Percentiles rank a stretch among this genome's conserved stretches.
These are phyloP conservation scores for Anser cygnoides DNA, from an alignment of 2,113 vertebrate species.

Conservation along the genomic window DNA sequence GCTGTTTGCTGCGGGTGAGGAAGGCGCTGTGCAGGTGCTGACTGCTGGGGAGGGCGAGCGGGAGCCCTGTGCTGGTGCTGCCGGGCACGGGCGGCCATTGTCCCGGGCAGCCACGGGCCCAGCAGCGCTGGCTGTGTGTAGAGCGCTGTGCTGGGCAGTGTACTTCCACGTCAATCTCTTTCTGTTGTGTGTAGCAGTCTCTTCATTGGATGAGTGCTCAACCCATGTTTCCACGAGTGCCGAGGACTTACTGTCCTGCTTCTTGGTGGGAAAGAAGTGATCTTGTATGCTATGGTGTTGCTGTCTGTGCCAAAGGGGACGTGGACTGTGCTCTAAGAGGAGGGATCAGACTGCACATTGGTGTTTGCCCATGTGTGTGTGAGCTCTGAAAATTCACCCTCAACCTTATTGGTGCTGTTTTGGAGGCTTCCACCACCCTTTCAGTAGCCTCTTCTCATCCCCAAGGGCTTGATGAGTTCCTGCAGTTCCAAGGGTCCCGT, in stretches of 20 bases:
- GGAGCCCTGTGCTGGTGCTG: too few species aligned
- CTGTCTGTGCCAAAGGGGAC: background rate
- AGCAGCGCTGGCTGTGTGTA: background rate
- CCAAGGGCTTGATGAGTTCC: too few species aligned
- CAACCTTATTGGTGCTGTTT: background rate
- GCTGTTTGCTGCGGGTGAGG: background rate
- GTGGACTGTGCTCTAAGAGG: background rate
- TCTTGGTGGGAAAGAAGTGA: background rate
- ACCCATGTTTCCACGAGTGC: background rate
- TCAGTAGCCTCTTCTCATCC: too few species aligned
- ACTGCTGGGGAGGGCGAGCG: too few species aligned
- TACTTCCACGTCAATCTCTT: background rate
- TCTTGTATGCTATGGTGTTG: background rate
- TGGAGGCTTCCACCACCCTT: too few species aligned
- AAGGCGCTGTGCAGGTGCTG: background rate
- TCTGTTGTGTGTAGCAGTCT: too few species aligned
- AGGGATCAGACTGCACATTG: background rate
- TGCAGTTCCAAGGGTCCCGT: too few species aligned
- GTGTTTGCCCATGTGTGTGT: background rate
- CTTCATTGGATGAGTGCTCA: background rate
- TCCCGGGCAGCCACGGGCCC: too few species aligned
- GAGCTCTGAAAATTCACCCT: background rate
- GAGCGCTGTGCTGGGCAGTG: background rate
- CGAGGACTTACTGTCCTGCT: accelerated
- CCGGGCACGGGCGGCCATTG: too few species aligned